phyloP scores from a whole-genome alignment of 2,888 invertebrate genomes.

The Cerastis leucographa region DNA sequence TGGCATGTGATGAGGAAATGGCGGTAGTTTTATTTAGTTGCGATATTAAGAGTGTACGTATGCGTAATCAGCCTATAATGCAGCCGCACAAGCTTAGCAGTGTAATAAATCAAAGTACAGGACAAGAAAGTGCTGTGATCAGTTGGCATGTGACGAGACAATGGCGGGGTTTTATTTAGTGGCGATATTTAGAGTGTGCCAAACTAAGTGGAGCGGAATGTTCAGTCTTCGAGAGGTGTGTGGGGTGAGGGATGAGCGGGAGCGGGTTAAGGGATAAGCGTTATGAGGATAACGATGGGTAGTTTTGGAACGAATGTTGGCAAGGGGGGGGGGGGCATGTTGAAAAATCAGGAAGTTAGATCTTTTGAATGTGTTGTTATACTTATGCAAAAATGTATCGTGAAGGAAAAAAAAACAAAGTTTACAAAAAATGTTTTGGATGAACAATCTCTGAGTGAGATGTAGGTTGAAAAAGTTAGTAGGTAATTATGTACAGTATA shows the following conservation, averaged over 20 bases:
- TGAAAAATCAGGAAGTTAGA: neutral
- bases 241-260: constrained; percentile 15
- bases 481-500: too few relatives aligned
- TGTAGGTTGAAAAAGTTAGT: neutral
- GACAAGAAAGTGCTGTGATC: constrained; percentile 47
- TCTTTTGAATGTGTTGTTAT: neutral
- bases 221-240: constrained; percentile 50
- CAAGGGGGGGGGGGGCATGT: neutral
- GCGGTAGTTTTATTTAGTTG: too few relatives aligned
- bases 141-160: constrained; percentile 66
- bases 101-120: constrained; percentile 44
- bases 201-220: constrained; percentile 69
- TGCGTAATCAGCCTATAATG: too few relatives aligned
- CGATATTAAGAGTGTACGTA: too few relatives aligned
- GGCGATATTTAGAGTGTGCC: constrained; percentile 72
- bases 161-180: constrained; percentile 69
- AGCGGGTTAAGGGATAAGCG: constrained; percentile 10
- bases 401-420: neutral
- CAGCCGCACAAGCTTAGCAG: neutral
- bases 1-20: too few relatives aligned
- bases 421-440: neutral
- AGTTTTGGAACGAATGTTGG: too few relatives aligned
- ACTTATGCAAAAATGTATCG: neutral
- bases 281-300: neutral
- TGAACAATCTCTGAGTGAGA: neutral